These are phyloP conservation scores for Bursaphelenchus okinawaensis DNA, from an alignment of 2,888 invertebrate species.

Conservation along the genomic window DNA sequence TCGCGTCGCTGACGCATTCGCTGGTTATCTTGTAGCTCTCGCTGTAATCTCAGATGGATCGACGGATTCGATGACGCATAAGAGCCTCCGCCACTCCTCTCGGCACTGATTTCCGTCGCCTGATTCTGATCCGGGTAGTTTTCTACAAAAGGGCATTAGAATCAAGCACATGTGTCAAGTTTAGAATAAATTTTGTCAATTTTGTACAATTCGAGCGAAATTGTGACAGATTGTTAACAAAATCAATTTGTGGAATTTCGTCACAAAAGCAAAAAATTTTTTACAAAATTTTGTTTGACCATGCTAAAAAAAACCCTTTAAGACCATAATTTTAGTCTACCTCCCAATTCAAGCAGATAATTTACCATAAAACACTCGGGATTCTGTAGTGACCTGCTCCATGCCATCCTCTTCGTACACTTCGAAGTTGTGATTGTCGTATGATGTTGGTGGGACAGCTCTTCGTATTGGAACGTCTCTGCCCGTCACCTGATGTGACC, in stretches of 20 bases:
- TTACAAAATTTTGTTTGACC: too few species aligned
- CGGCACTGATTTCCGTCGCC: not conserved
- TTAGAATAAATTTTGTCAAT: too few species aligned
- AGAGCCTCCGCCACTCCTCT: not conserved
- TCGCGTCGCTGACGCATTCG: constrained; percentile 13
- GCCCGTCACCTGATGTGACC: not conserved
- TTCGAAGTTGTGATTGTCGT: constrained; percentile 5
- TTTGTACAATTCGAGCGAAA: too few species aligned
- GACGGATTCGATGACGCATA: not conserved
- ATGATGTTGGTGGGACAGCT: too few species aligned
- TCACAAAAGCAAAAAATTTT: too few species aligned
- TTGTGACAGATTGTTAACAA: too few species aligned
- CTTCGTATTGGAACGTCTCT: not conserved
- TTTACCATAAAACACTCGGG: not conserved
- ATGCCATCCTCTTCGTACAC: constrained; percentile 6
- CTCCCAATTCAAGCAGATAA: too few species aligned
- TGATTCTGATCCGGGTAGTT: not conserved
- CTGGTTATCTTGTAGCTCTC: constrained; percentile 26
- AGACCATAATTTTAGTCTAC: too few species aligned
- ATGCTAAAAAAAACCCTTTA: too few species aligned
- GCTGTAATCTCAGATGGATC: constrained; percentile 13
- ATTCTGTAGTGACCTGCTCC: constrained; percentile 4
- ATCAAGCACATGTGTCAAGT: too few species aligned
- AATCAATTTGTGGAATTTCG: too few species aligned
- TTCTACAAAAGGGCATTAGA: not conserved